phyloP scores from a whole-genome alignment of 1,140 invertebrate species.

The Megathymus violae region DNA sequence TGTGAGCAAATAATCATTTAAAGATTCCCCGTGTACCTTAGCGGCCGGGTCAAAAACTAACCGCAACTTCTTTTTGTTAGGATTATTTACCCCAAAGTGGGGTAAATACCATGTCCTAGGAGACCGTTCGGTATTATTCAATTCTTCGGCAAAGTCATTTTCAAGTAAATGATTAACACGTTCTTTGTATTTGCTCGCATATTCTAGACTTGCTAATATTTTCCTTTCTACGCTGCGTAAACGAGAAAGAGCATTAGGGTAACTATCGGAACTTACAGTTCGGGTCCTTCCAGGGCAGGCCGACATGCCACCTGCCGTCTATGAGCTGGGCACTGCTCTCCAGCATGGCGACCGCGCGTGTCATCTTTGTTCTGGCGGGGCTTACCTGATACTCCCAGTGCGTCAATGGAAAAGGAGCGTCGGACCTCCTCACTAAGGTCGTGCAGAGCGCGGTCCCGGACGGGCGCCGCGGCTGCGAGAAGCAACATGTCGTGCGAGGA shows the following conservation, averaged over 20 bases:
- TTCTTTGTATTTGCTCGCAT: conserved; percentile 5
- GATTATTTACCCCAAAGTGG: too few relatives aligned
- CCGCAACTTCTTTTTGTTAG: too few relatives aligned
- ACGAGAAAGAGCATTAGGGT: conserved; percentile 18
- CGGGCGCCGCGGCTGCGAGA: too few relatives aligned
- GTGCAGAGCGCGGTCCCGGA: too few relatives aligned
- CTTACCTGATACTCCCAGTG: conserved; percentile 31
- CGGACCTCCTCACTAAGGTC: conserved; percentile 2
- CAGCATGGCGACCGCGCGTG: too few relatives aligned
- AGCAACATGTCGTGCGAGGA: too few relatives aligned
- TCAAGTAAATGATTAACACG: background rate
- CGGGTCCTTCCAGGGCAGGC: conserved; percentile 47
- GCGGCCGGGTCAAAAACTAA: too few relatives aligned
- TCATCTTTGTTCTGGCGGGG: conserved; percentile 33
- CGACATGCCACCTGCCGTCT: conserved; percentile 36
- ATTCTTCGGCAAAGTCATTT: conserved; percentile 25
- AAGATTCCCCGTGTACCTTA: too few relatives aligned
- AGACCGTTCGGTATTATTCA: background rate
- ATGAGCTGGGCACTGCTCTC: conserved; percentile 15
- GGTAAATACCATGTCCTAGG: conserved; percentile 54
- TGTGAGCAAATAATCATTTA: too few relatives aligned
- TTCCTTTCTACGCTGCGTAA: background rate
- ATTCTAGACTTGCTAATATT: background rate
- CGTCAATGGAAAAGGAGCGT: conserved; percentile 33
- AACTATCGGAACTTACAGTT: conserved; percentile 26